Base-by-base conservation (phyloP, 2,888 invertebrate genomes). In the Drosophila formosana region DNA sequence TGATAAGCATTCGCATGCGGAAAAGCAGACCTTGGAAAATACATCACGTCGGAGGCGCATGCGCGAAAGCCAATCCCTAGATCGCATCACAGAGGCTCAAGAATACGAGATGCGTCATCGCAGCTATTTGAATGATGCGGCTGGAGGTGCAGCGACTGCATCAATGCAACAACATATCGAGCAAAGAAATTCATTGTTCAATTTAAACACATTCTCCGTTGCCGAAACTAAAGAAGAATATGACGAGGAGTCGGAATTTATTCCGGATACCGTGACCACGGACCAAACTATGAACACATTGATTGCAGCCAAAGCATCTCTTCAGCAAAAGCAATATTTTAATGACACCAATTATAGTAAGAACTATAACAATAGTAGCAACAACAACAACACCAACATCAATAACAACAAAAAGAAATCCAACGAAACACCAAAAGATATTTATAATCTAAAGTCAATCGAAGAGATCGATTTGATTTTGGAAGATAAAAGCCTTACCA, bases 31-130 rank as follows among this genome's bases (percentile, higher is more conserved):
- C 57, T 65, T 51, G 25, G 75, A 66, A 25, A 62, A 39, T 51
- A 58, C 58, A 49, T 94, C 75, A 91, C 94, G 95, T 0, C 95
- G 95, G 81, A 95, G 95, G 2, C 91, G 94, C 18, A 92, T 97
- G 62, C 94, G 97, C 8, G 97, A 97, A 93, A 96, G 96, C 80
- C 96, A 97, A 90, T 97, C 97, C 28, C 93, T 97, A 69, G 97
- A 97, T 92, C 94, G 97, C 74, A 97, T 97, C 75, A 96, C 96
- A 13, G 97, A 97, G 93, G 96, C 96, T 76, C 96, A 96, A 92
- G 96, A 96, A 91, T 96, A 91, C 68, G 92, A 92, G 56, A 66
- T 91, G 71, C 91, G 92, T 30, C 84, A 89, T 60, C 89, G 90
- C 39, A 78, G 80, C 72, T 63, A 73, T 50, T 64, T 68, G 41